Percentiles rank a stretch among this genome's conserved stretches.
phyloP scores from a whole-genome alignment of 2,113 vertebrate genomes.

The Dasyurus viverrinus region DNA sequence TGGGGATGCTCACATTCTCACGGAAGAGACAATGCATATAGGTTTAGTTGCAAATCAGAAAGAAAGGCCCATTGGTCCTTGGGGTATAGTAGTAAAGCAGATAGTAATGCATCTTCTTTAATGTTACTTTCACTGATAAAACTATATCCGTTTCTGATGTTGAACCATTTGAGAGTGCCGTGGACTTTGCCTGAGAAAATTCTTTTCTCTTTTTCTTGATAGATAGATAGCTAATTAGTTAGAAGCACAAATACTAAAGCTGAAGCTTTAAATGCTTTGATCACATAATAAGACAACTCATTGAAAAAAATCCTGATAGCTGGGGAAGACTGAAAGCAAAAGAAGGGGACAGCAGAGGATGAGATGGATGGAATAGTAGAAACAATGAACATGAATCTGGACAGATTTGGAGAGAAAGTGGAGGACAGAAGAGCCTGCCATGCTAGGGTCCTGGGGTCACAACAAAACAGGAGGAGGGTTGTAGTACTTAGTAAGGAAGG shows the following conservation, averaged over 20 bases:
- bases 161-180: not conserved
- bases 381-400: not conserved
- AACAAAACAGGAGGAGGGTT: not conserved
- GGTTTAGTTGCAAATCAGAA: not conserved
- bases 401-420: not conserved
- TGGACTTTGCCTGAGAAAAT: not conserved
- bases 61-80: not conserved
- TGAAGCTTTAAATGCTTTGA: not conserved
- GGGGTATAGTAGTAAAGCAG: not conserved
- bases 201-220: not conserved
- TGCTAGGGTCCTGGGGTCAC: not conserved
- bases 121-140: not conserved
- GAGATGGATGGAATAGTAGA: not conserved
- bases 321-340: not conserved
- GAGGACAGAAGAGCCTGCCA: not conserved
- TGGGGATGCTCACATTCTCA: not conserved
- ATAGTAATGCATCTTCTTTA: slow-evolving; percentile 2
- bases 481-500: not conserved
- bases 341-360: not conserved
- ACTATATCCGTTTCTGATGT: not conserved
- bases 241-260: not conserved
- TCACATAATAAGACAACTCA: not conserved
- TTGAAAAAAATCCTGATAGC: not conserved
- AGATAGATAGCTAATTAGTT: not conserved
- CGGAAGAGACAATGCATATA: not conserved